Evolutionary conservation across 2,797 vertebrate genomes (phyloP).

Genomic region (Pangasius krempfi): DNA sequence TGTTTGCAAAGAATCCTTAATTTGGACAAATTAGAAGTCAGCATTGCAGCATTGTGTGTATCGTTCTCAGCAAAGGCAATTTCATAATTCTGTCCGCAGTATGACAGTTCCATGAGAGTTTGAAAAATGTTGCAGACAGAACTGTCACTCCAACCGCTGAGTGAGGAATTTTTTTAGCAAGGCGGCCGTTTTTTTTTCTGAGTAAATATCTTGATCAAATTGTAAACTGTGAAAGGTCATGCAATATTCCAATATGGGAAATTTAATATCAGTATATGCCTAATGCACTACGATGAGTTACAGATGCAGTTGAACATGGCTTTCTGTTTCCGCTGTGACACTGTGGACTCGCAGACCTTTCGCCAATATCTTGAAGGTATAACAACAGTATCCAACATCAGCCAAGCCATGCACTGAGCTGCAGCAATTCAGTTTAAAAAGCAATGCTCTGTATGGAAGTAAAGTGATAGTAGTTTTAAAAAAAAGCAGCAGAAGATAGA

Average conservation of each 20-base stretch:
- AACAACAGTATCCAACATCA: background rate
- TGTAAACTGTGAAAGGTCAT: conserved; percentile 1
- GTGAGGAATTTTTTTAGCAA: conserved; percentile 1
- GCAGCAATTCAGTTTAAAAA: background rate
- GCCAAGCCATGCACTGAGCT: background rate
- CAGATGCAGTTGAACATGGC: background rate
- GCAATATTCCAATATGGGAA: background rate
- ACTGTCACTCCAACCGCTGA: conserved; percentile 26
- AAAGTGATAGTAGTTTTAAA: too few species aligned
- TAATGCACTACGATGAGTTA: background rate
- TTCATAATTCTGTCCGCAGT: background rate
- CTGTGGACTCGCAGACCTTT: background rate
- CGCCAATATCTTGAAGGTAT: background rate
- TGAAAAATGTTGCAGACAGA: conserved; percentile 4
- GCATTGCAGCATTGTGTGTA: background rate
- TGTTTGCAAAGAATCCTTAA: conserved; percentile 22
- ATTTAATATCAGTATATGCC: background rate
- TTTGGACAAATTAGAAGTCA: conserved; percentile 33
- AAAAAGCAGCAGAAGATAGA: background rate
- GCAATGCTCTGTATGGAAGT: background rate
- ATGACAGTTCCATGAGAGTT: conserved; percentile 3
- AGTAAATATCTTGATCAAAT: conserved; percentile 8
- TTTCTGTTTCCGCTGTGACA: background rate
- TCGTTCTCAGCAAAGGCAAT: background rate
- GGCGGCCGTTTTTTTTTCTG: background rate